Percentiles rank a stretch among this genome's conserved stretches.
Conservation (phyloP, 1,140 invertebrate genomes). For the Papilio polyxenes region DNA sequence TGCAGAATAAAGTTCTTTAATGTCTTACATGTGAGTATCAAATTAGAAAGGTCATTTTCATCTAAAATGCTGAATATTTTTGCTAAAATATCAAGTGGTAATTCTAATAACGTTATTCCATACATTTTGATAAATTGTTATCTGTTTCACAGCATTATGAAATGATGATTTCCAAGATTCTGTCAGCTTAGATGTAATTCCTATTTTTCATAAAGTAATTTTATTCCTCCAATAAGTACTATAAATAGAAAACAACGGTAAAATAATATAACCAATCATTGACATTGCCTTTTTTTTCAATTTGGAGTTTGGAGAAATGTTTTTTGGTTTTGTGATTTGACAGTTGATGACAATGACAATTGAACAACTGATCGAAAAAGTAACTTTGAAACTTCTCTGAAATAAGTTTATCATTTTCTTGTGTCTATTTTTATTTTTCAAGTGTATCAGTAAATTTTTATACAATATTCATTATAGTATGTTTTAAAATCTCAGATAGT, state of each 20-base stretch:
- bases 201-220: not conserved
- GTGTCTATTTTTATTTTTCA: no score
- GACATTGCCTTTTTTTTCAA: not conserved
- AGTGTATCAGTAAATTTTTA: no score
- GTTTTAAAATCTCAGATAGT: no score
- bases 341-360: no score
- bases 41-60: constrained; percentile 57
- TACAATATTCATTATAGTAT: no score
- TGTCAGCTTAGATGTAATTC: not conserved
- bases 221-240: no score
- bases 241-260: not conserved
- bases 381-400: no score
- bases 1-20: constrained; percentile 57
- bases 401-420: not conserved
- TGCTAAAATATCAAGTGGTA: constrained; percentile 67
- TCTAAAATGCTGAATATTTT: constrained; percentile 61
- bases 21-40: constrained; percentile 67
- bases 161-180: not conserved
- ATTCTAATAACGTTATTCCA: constrained; percentile 44
- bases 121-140: constrained; percentile 39
- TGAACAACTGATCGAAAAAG: not conserved
- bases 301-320: not conserved
- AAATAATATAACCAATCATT: not conserved
- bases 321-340: not conserved
- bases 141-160: not conserved